phyloP scores from a whole-genome alignment of 2,113 vertebrate species.

The Aspiorhynchus laticeps region DNA sequence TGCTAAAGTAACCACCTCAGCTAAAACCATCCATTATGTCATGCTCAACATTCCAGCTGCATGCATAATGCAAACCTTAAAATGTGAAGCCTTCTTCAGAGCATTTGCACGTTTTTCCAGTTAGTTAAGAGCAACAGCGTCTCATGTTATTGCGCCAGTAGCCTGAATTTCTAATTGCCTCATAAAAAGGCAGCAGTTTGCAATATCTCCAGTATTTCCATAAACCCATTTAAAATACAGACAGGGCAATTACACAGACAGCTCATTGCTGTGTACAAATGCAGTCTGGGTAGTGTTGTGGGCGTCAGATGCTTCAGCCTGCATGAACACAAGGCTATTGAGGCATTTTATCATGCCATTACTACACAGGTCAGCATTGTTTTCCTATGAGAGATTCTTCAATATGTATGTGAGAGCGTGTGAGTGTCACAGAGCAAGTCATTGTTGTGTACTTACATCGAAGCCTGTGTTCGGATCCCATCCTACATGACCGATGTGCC shows the following conservation, averaged over 20 bases:
- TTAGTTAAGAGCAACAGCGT: background rate
- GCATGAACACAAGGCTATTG: constrained; percentile 68
- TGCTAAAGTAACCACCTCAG: background rate
- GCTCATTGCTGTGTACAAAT: background rate
- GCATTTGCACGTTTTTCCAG: constrained; percentile 16
- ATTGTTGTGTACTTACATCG: constrained; percentile 88
- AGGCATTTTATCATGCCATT: constrained; percentile 62
- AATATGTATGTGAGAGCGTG: constrained; percentile 12
- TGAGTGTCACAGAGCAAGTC: constrained; percentile 36
- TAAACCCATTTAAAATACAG: background rate
- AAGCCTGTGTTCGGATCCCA: constrained; percentile 99
- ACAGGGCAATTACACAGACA: background rate
- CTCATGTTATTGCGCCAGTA: background rate
- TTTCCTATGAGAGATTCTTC: constrained; percentile 39
- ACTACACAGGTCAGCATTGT: constrained; percentile 72
- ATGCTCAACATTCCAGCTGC: constrained; percentile 9
- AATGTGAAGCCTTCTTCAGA: background rate
- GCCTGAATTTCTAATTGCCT: background rate
- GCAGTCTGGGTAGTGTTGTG: background rate
- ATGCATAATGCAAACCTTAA: constrained; percentile 20
- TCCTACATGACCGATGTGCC: constrained; percentile 98
- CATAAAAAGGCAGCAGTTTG: background rate
- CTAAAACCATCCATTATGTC: constrained; percentile 1
- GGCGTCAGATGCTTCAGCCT: constrained; percentile 49
- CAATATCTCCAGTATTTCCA: background rate